phyloP scores from a whole-genome alignment of 2,113 vertebrate species.

The Callorhinus ursinus region DNA sequence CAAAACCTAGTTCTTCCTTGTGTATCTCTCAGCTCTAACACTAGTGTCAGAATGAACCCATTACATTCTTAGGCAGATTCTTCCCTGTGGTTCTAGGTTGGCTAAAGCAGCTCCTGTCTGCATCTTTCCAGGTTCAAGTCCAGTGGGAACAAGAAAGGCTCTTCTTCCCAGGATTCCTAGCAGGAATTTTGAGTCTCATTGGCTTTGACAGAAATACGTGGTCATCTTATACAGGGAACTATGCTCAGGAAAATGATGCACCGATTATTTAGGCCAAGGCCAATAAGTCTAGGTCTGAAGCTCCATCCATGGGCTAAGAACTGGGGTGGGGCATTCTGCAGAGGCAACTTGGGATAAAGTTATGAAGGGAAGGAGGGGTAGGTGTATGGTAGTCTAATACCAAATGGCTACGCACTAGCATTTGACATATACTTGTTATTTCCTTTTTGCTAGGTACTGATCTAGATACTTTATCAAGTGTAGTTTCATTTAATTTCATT shows the following conservation, averaged over 20 bases:
- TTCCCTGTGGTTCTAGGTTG: background rate
- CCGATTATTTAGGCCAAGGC: background rate
- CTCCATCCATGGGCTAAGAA: background rate
- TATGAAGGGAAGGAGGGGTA: background rate
- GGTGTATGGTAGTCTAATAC: background rate
- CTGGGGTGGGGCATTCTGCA: background rate
- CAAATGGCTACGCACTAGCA: background rate
- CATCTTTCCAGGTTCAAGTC: background rate
- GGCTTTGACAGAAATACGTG: background rate
- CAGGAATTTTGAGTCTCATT: background rate
- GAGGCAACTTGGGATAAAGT: background rate
- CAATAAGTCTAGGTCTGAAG: background rate
- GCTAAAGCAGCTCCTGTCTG: background rate
- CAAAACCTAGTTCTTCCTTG: background rate
- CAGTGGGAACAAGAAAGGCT: background rate
- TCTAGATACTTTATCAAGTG: background rate
- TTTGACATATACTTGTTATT: background rate
- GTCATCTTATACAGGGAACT: background rate
- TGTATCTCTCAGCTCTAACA: background rate
- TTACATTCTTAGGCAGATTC: background rate
- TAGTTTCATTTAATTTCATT: conserved; percentile 15
- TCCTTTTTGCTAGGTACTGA: background rate
- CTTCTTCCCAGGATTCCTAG: background rate
- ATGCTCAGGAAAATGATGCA: background rate
- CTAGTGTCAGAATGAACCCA: background rate